These are phyloP conservation scores for Erithacus rubecula DNA, from an alignment of 2,797 vertebrate species.

Conservation along the genomic window DNA sequence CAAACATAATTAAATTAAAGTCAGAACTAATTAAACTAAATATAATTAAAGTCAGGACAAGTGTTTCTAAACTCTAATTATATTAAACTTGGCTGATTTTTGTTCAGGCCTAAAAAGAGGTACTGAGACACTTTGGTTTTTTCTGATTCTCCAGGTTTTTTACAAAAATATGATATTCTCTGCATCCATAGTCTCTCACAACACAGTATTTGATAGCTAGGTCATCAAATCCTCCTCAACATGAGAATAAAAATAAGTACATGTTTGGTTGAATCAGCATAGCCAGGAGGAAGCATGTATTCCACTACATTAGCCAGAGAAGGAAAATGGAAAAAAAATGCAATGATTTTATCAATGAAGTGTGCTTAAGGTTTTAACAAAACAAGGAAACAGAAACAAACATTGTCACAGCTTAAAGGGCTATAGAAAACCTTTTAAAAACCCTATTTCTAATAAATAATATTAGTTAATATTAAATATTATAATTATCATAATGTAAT, in stretches of 20 bases:
- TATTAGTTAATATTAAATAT: too few species aligned
- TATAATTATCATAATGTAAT: background rate
- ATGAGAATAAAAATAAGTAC: background rate
- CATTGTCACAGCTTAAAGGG: background rate
- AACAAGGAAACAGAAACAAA: background rate
- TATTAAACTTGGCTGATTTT: background rate
- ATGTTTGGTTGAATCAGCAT: background rate
- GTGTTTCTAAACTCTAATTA: background rate
- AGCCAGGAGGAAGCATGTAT: background rate
- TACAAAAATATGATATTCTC: background rate
- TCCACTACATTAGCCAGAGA: background rate
- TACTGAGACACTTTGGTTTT: background rate
- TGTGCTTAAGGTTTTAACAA: background rate
- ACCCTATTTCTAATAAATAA: background rate
- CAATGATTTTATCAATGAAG: background rate
- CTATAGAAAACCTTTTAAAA: background rate
- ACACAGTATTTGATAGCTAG: background rate
- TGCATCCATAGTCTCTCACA: background rate
- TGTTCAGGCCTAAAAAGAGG: background rate
- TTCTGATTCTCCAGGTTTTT: background rate
- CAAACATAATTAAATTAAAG: constrained; percentile 1
- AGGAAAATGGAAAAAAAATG: background rate
- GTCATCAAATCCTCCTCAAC: background rate
- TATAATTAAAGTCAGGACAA: background rate
- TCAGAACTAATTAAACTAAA: constrained; percentile 4